These are phyloP conservation scores for Onychomys leucogaster DNA, from an alignment of 2,797 vertebrate genomes.

Conservation along the genomic window DNA sequence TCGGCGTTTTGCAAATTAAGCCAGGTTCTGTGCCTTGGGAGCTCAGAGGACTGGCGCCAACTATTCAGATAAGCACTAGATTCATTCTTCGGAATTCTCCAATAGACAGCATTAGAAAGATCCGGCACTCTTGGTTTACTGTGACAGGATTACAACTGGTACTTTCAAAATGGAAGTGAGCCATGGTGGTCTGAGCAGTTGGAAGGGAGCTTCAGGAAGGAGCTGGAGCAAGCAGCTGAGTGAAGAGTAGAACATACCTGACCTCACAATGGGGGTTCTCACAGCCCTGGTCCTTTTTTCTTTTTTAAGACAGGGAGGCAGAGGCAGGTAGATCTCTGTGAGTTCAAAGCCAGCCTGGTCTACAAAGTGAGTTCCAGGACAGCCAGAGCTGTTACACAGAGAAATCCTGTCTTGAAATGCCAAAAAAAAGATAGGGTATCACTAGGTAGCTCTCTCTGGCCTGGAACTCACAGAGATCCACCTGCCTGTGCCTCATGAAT, in stretches of 20 bases:
- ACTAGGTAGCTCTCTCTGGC: no score
- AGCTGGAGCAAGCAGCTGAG: background rate
- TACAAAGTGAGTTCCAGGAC: no score
- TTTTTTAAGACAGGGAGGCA: background rate
- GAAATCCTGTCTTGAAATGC: no score
- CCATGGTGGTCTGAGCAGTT: conserved; percentile 16
- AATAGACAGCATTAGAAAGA: conserved; percentile 58
- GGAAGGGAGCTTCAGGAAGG: background rate
- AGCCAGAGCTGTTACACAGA: no score
- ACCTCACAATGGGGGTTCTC: no score
- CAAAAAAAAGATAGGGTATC: no score
- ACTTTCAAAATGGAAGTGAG: conserved; percentile 32
- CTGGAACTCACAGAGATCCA: no score
- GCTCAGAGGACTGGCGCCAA: conserved; percentile 51
- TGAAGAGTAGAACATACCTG: background rate
- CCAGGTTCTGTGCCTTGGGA: conserved; percentile 58
- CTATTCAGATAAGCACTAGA: conserved; percentile 70
- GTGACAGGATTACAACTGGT: conserved; percentile 64
- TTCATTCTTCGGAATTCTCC: conserved; percentile 67
- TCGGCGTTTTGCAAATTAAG: conserved; percentile 64
- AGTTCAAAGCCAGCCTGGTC: no score
- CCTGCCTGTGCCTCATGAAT: no score
- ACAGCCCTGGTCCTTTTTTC: background rate
- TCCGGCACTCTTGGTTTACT: conserved; percentile 57
- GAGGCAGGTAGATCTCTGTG: no score